Percentiles rank a stretch among this genome's conserved stretches.
phyloP scores from a whole-genome alignment of 37 sponge, comb jelly and placozoan species.

The Haliclona indistincta region DNA sequence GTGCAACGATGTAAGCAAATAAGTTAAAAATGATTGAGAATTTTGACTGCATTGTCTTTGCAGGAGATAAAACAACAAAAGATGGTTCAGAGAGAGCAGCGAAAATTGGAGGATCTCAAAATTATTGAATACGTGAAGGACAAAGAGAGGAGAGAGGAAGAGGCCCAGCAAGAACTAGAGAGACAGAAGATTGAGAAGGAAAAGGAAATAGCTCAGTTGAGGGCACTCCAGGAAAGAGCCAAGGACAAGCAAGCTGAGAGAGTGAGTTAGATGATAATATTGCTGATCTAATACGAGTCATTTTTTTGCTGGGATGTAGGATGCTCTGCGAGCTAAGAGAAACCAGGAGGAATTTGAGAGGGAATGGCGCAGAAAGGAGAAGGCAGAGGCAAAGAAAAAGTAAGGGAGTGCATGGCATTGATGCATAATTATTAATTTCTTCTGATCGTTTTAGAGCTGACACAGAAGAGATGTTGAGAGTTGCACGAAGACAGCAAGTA shows the following conservation, averaged over 20 bases:
- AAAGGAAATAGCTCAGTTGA: constrained; percentile 88
- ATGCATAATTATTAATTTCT: background rate
- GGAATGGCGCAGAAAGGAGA: constrained; percentile 93
- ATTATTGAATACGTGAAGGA: constrained; percentile 91
- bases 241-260: constrained; percentile 98
- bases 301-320: constrained; percentile 38
- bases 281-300: background rate
- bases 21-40: background rate
- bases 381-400: constrained; percentile 89
- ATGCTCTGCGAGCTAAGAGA: constrained; percentile 92
- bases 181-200: constrained; percentile 91
- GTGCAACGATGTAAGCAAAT: constrained; percentile 59
- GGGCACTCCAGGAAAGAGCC: constrained; percentile 97
- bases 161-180: constrained; percentile 83
- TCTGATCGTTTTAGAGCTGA: constrained; percentile 51
- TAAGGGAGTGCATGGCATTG: constrained; percentile 16
- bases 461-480: constrained; percentile 74
- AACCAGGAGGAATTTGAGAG: constrained; percentile 97
- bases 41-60: background rate
- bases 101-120: constrained; percentile 85
- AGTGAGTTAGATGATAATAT: constrained; percentile 36
- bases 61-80: constrained; percentile 91
- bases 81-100: constrained; percentile 69
- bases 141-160: constrained; percentile 91
- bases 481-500: constrained; percentile 84